Conservation (phyloP, 2,113 vertebrate species). For the Dicaeum eximium region DNA sequence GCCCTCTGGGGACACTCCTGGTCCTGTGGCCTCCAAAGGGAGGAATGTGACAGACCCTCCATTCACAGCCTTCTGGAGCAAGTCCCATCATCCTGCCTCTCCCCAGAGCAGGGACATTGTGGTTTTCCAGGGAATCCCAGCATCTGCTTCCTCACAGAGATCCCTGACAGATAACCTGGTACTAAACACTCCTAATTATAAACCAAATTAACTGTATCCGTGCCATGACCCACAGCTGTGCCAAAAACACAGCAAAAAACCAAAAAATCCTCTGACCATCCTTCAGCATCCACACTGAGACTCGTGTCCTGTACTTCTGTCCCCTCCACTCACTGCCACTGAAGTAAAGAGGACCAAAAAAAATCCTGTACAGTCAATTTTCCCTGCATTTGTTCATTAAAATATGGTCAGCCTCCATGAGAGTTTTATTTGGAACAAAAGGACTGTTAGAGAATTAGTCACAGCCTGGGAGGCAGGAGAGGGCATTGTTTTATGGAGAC, state of each 20-base stretch:
- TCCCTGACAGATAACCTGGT: background rate
- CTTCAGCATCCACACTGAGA: background rate
- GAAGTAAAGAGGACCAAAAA: background rate
- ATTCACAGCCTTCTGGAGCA: background rate
- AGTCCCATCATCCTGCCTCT: background rate
- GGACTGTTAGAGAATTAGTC: constrained; percentile 48
- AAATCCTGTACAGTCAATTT: background rate
- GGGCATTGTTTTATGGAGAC: constrained; percentile 56
- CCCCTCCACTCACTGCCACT: background rate
- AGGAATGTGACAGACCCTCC: background rate
- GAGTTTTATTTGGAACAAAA: constrained; percentile 51
- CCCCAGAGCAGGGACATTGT: rapidly evolving
- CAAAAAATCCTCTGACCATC: background rate
- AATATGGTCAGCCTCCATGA: constrained; percentile 52
- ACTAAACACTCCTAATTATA: background rate
- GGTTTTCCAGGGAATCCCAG: background rate
- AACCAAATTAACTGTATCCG: background rate
- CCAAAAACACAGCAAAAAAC: background rate
- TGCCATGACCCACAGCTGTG: background rate
- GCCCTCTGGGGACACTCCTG: background rate
- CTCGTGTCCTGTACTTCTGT: background rate
- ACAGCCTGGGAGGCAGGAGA: constrained; percentile 65
- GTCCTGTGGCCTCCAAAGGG: background rate
- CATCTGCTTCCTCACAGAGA: background rate
- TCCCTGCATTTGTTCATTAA: constrained; percentile 26